A percentile compares a stretch with the other conserved stretches of the same genome.
These are phyloP conservation scores for Corydoras sp. DNA, from an alignment of 2,113 vertebrate species.

Conservation along the genomic window DNA sequence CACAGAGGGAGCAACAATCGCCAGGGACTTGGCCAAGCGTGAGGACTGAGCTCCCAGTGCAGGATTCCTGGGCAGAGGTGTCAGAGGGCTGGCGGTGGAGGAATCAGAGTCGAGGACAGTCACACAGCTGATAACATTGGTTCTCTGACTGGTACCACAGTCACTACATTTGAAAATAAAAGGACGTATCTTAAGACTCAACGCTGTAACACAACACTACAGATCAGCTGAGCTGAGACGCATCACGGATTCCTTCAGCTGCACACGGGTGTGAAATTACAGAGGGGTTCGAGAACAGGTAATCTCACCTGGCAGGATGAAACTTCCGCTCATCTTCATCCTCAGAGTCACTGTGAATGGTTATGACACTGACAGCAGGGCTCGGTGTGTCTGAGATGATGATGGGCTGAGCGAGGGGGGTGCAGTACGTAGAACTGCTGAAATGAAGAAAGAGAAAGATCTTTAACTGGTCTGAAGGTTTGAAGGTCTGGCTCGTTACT, in stretches of 20 bases:
- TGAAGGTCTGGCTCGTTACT: no score
- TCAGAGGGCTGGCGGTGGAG: conserved; percentile 85
- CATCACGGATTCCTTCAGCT: background rate
- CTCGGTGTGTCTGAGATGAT: conserved; percentile 96
- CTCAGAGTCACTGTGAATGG: conserved; percentile 97
- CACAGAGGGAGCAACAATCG: conserved; percentile 74
- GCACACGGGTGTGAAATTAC: background rate
- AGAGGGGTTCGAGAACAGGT: background rate
- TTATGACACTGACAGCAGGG: conserved; percentile 95
- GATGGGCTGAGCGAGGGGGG: conserved; percentile 80
- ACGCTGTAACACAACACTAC: background rate
- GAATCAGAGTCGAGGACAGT: conserved; percentile 96
- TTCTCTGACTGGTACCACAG: conserved; percentile 77
- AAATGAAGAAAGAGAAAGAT: conserved; percentile 51
- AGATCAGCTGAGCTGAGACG: background rate
- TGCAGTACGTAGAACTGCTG: conserved; percentile 49
- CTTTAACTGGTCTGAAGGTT: background rate
- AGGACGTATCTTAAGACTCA: background rate
- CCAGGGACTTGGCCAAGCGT: conserved; percentile 77
- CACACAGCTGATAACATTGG: conserved; percentile 98
- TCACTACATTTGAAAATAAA: conserved; percentile 26
- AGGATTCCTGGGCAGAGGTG: conserved; percentile 67
- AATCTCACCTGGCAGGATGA: conserved; percentile 80
- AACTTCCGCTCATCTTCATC: conserved; percentile 95
- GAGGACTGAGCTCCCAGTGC: conserved; percentile 60